Evolutionary conservation across 2,888 invertebrate species (phyloP), one percentile per base, ranked within the genome.

Genomic region (Ennomos erosarius): DNA sequence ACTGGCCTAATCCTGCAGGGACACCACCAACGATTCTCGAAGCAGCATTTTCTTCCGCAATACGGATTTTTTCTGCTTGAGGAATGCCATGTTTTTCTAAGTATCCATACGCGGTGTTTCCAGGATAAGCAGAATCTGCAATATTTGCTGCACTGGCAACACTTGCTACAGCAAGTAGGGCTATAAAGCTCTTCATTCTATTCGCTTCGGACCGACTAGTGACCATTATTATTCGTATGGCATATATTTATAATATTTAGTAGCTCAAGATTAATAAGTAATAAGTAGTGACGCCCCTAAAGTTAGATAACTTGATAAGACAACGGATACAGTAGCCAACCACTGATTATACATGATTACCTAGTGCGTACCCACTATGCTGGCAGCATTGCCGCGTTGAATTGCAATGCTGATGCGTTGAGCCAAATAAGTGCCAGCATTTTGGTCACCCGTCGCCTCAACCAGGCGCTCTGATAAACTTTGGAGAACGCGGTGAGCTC

Each of bases 21-120:
- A 69, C 55, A 26, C 81, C 81, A 13, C 78, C 78, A n/a, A 79
- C 71, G 43, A 82, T 82, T 54, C 75, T 78, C 12, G 76, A 67
- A 11, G 64, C 49, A 10, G 55, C 56, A 37, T 57, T 64, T 33
- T 71, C 74, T 47, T 81, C 80, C 26, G 69, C 63, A 48, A 72
- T 65, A 10, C 71, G 71, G 34, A 78, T 72, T 48, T 68, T 68
- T 36, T 79, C 78, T 1, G 70, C 79, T 58, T 68, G 68, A 10
- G 75, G 75, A 9, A 80, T 71, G 46, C 73, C 75, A 37, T 63
- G 68, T 6, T 69, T 75, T 13, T 60, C 49, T 10, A 78, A 54
- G 63, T 82, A 82, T 38, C 79, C 79, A 53, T 69, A 75, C 11
- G 76, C 75, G 45, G 72, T 63, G 49, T 64, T 62, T 36, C 57